Conservation (phyloP, 2,113 vertebrate genomes). For the Poecilia latipinna region DNA sequence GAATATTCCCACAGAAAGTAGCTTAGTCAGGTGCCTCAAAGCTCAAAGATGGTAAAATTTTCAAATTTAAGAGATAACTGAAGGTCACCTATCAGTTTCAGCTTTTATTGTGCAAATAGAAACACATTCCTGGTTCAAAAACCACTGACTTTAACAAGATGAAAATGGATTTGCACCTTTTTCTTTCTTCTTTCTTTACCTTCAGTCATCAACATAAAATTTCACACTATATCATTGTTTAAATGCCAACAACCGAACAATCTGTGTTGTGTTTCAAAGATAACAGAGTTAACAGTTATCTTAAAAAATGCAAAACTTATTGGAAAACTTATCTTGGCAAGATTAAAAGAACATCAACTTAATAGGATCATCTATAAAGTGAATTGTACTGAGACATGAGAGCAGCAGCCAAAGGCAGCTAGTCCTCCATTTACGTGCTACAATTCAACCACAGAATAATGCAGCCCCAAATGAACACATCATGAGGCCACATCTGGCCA, state of each 20-base stretch:
- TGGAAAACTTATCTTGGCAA: neutral
- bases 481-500: slow-evolving; percentile 55
- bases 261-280: neutral
- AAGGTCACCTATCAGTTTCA: too few species aligned
- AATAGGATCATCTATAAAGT: neutral
- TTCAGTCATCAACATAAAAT: neutral
- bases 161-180: too few species aligned
- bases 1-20: too few species aligned
- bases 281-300: neutral
- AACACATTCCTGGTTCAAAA: too few species aligned
- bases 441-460: slow-evolving; percentile 29
- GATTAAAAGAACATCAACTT: neutral
- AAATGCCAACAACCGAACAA: neutral
- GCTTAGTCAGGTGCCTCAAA: too few species aligned
- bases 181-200: too few species aligned
- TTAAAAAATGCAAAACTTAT: neutral
- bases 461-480: slow-evolving; percentile 25
- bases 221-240: neutral
- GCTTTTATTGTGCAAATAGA: too few species aligned
- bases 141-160: too few species aligned
- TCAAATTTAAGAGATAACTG: too few species aligned
- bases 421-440: slow-evolving; percentile 5
- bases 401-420: slow-evolving; percentile 1
- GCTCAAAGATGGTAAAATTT: too few species aligned
- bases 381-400: slow-evolving; percentile 4